Percentiles rank a stretch among this genome's conserved stretches.
Conservation (phyloP, 2,888 invertebrate genomes). For the Stenichneumon culpator region DNA sequence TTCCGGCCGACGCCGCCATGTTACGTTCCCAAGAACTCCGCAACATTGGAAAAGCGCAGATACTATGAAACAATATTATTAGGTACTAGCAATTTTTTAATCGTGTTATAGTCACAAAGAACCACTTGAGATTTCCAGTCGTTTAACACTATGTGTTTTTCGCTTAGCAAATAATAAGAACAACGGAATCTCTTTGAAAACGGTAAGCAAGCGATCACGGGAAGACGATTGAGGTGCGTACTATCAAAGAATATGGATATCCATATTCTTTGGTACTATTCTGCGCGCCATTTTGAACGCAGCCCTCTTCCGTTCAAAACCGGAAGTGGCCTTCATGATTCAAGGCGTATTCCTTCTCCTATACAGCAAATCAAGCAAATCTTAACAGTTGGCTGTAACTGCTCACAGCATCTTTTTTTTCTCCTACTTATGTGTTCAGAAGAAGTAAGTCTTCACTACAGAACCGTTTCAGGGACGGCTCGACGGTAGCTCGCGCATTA, state of each 20-base stretch:
- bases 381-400: neutral
- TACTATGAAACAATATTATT: neutral
- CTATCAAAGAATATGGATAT: too few species aligned
- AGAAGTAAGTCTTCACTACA: neutral
- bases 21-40: neutral
- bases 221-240: neutral
- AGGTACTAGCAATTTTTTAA: neutral
- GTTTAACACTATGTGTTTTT: neutral
- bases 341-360: neutral
- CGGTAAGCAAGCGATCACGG: neutral
- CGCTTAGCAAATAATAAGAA: neutral
- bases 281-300: slow-evolving; percentile 13
- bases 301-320: neutral
- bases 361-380: neutral
- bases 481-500: neutral
- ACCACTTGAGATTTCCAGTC: neutral
- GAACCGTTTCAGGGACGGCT: neutral
- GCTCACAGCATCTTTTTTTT: neutral
- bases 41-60: neutral
- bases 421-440: neutral
- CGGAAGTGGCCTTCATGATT: neutral
- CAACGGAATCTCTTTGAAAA: neutral
- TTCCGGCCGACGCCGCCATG: neutral
- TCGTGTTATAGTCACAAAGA: too few species aligned
- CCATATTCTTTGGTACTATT: too few species aligned